Percentiles rank a stretch among this genome's conserved stretches.
phyloP scores from a whole-genome alignment of 2,888 invertebrate species.

The Sericinus montela region DNA sequence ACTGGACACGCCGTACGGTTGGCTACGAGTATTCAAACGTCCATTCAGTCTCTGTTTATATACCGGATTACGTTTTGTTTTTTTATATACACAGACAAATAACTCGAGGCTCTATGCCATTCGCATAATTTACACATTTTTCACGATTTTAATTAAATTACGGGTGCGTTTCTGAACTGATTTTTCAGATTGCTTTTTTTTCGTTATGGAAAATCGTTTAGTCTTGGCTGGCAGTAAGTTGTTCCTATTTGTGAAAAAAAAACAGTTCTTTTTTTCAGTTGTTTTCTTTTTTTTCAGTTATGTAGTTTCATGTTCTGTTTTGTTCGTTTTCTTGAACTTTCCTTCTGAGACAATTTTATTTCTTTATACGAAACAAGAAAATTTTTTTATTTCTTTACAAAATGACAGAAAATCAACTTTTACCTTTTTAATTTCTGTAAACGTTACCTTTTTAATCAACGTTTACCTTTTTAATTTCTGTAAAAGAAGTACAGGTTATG shows the following conservation, averaged over 20 bases:
- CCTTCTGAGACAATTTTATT: no score
- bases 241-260: no score
- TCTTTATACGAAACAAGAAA: no score
- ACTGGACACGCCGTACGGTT: conserved; percentile 22
- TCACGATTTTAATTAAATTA: conserved; percentile 7
- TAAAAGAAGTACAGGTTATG: not conserved
- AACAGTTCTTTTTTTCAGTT: no score
- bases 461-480: not conserved
- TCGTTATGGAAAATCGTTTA: not conserved
- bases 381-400: no score
- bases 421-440: not conserved
- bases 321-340: no score
- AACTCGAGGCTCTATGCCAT: conserved; percentile 3
- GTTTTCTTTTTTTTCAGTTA: not conserved
- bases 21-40: not conserved
- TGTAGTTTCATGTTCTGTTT: not conserved
- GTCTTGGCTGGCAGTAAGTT: no score
- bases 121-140: conserved; percentile 8
- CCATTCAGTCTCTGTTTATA: not conserved
- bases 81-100: conserved; percentile 14
- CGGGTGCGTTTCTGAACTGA: conserved; percentile 6
- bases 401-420: not conserved
- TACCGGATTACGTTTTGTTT: not conserved
- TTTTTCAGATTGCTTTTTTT: conserved; percentile 10
- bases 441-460: not conserved